Base-by-base conservation (phyloP, 2,888 invertebrate genomes). In the Thalpophila matura region DNA sequence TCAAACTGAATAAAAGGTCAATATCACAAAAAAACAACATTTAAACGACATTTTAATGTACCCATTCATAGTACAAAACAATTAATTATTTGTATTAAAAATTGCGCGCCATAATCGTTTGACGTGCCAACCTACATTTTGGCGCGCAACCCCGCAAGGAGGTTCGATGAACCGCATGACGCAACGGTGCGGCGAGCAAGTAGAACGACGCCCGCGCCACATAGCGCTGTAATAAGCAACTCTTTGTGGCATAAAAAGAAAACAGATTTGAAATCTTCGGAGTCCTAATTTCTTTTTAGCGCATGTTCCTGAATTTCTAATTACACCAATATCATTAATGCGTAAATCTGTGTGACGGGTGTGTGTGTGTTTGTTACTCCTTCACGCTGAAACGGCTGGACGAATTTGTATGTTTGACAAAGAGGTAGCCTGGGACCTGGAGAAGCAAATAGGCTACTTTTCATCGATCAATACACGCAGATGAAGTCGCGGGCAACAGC, bases 161-260 rank as follows among this genome's bases (percentile, higher is more conserved):
- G 74, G 85, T 85, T 89, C 86, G 84, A 78, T 79, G 83, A 81
- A 85, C 85, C 77, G 59, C 72, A 77, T 89, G 89, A 89, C 84
- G 89, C 81, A 89, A 88, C 83, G 80, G 58, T 66, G 78, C 77
- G 56, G 50, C 71, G 83, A 73, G 73, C 84, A 89, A 87, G 86
- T 89, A 63, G 88, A 73, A 80, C 85, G 78, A 81, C 72, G 81
- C 47, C 79, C 84, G 81, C 74, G 79, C 72, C 59, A 75, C 79
- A 62, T 72, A n/a, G 67, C 67, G 38, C 22, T 57, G 60, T 49
- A 55, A 37, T 46, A 50, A 47, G 54, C 38, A 45, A 38, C 40
- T 47, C 54, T 53, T 55, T 53, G 66, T 42, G 58, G 45, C 43
- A 33, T 14, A 37, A 16, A 53, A 46, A 50, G 24, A 56, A 53